Base-by-base conservation (phyloP, 2,888 invertebrate species). In the Pristionchus fissidentatus region DNA sequence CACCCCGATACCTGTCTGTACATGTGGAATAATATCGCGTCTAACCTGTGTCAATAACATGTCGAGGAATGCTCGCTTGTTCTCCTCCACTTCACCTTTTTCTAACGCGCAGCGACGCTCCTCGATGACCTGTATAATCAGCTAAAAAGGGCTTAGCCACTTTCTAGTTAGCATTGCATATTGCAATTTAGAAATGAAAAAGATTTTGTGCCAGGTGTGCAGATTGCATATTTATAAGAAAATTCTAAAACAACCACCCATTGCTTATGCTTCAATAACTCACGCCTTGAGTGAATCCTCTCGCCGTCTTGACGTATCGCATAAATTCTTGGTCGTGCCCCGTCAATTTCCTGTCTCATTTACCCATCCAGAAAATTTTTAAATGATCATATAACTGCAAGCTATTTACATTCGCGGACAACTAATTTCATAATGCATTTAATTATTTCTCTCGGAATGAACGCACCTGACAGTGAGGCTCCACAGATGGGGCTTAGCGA, bases 101-200 rank as follows among this genome's bases (percentile, higher is more conserved):
- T 35, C 52, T 55, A 79, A 57, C 10, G 79, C 79, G 3, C 0
- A 15, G 0, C 41, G 26, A 0, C 79, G 52, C 32, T 79, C 79
- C 22, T 38, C 79, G 57, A 79, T 79, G 10, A 79, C 79, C 79
- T 79, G 38, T n/a, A n/a, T n/a, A n/a, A n/a, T n/a, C n/a, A n/a
- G n/a, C n/a, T n/a, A n/a, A 10, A n/a, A 75, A 19, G 26, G 70
- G 4, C 19, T 10, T 46, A 4, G 15, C 26, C 3, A 26, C 5
- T 26, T 32, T 62, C 4, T 7, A 32, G 32, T 15, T 29, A 62
- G 70, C n/a, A 29, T 62, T 7, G 35, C 2, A 32, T 10, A 57
- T 57, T 57, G 22, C 15, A 3, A n/a, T 3, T n/a, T 8, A 19
- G 8, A 35, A 7, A n/a, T n/a, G n/a, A n/a, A n/a, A n/a, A n/a